Evolutionary conservation across 2,888 invertebrate species (phyloP), one percentile per base, ranked within the genome.

Genomic region (Eustalomyia histrio): DNA sequence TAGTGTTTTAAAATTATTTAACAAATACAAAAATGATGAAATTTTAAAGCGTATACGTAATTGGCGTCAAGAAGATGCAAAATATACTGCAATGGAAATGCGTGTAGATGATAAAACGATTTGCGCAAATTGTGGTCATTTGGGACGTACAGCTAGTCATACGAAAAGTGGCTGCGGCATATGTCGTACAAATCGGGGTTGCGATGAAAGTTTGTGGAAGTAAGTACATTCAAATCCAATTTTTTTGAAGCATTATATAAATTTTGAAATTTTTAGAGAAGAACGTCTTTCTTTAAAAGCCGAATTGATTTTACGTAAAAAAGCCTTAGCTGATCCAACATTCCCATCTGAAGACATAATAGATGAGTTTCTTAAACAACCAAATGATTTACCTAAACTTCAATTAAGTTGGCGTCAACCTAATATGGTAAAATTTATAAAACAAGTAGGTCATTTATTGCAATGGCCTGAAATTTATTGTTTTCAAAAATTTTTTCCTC

Each of bases 321-420:
- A 95, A 86, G 95, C 95, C 0, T 86, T 96, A 33, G 87, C 91
- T 1, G 92, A 93, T 79, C 89, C 91, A 1, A 88, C 91, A 65
- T 96, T 96, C 89, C 96, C 96, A 5, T 93, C 94, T 83, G 93
- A 95, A 84, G 93, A 93, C 84, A 91, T 96, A 29, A 94, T 96
- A 87, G 92, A 94, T 64, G 96, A 96, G 90, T 96, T 94, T 90
- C 90, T 95, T 58, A 89, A 91, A 52, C 90, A 91, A 10, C 93
- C 93, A 68, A 92, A 92, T 8, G 91, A 92, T 29, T 87, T 92
- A 14, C 92, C 93, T 2, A 90, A 91, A 68, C 86, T 93, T 21
- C 87, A 93, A 83, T 91, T 94, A 18, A 89, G 90, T 65, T 94
- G 94, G 93, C 92, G 92, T 6, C 92, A 92, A 83, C 96, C 96